Percentiles rank a stretch among this genome's conserved stretches.
phyloP scores from a whole-genome alignment of 2,113 vertebrate genomes.

The Pelvicachromis taeniatus region DNA sequence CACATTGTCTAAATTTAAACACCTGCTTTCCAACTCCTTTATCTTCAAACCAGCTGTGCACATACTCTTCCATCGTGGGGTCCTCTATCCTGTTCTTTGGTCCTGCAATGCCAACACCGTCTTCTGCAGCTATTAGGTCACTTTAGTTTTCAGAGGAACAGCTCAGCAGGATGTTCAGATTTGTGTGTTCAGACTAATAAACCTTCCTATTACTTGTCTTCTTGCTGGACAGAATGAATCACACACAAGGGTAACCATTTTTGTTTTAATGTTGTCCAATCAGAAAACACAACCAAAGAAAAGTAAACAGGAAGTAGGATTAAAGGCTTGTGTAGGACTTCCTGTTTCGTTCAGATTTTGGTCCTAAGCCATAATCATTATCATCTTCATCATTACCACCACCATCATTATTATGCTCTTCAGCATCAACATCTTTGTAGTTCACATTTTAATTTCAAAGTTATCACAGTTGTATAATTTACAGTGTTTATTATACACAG shows the following conservation, averaged over 20 bases:
- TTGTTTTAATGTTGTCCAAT: constrained; percentile 49
- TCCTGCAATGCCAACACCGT: background rate
- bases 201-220: background rate
- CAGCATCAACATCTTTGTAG: background rate
- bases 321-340: background rate
- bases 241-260: constrained; percentile 27
- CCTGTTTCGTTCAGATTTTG: constrained; percentile 23
- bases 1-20: background rate
- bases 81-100: background rate
- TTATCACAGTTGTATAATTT: background rate
- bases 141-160: background rate
- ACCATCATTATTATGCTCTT: background rate
- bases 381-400: background rate
- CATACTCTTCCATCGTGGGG: background rate
- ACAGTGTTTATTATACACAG: constrained; percentile 21
- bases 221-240: background rate
- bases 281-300: constrained; percentile 52
- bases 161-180: background rate
- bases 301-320: constrained; percentile 49
- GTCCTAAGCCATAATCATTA: background rate
- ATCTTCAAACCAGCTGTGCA: background rate
- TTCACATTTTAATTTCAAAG: background rate
- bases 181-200: background rate
- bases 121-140: background rate
- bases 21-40: background rate